Evolutionary conservation across 2,888 invertebrate species (phyloP).

Genomic region (Sinotaia quadrata): DNA sequence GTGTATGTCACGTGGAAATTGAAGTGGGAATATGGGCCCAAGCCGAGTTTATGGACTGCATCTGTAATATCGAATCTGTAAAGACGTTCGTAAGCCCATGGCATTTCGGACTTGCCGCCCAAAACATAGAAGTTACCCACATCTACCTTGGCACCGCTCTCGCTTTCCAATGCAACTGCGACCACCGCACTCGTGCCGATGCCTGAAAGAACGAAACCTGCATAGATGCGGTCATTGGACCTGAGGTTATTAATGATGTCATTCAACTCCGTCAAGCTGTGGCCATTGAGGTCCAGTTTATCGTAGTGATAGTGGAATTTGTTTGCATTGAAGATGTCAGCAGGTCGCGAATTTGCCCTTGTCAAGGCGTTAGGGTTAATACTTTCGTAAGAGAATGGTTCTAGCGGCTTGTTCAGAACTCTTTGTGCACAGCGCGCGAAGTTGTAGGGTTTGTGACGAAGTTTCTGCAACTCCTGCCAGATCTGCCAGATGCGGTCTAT

Average conservation of each 20-base stretch:
- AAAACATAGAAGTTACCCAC: slow-evolving; percentile 40
- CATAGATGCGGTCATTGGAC: slow-evolving; percentile 31
- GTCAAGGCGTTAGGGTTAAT: slow-evolving; percentile 31
- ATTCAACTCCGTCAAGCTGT: slow-evolving; percentile 35
- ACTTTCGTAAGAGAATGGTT: slow-evolving; percentile 31
- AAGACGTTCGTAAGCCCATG: slow-evolving; percentile 43
- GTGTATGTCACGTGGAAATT: slow-evolving; percentile 26
- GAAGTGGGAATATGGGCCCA: slow-evolving; percentile 27
- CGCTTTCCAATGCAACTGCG: slow-evolving; percentile 28
- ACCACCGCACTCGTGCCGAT: slow-evolving; percentile 33
- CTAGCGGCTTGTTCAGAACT: slow-evolving; percentile 22
- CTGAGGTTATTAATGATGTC: slow-evolving; percentile 29
- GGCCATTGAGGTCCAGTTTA: slow-evolving; percentile 37
- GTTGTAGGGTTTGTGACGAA: slow-evolving; percentile 33
- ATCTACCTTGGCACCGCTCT: slow-evolving; percentile 25
- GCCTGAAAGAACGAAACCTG: slow-evolving; percentile 40
- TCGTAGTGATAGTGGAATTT: slow-evolving; percentile 39
- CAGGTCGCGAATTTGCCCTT: slow-evolving; percentile 23
- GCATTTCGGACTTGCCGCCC: slow-evolving; percentile 41
- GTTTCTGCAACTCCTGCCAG: slow-evolving; percentile 42
- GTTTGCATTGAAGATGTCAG: slow-evolving; percentile 32
- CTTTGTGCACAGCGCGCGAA: slow-evolving; percentile 31
- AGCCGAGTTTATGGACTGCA: slow-evolving; percentile 31
- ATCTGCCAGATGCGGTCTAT: slow-evolving; percentile 43
- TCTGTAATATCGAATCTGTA: slow-evolving; percentile 42